Percentiles rank a stretch among this genome's conserved stretches.
phyloP scores from a whole-genome alignment of 2,113 vertebrate genomes.

The Aspidoscelis tigris region DNA sequence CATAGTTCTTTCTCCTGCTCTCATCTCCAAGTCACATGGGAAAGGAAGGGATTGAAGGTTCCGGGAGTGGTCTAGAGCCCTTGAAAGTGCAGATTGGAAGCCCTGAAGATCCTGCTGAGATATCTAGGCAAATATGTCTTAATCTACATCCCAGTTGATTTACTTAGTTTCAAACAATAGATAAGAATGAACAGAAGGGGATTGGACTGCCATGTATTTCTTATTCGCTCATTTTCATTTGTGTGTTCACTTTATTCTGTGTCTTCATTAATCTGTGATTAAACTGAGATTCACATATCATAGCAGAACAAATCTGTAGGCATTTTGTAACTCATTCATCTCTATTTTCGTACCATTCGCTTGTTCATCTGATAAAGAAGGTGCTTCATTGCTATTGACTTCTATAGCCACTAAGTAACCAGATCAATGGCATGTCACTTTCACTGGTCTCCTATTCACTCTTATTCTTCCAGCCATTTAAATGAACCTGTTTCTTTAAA shows the following conservation, averaged over 20 bases:
- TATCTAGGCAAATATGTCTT: too few species aligned
- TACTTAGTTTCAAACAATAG: too few species aligned
- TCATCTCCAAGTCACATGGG: too few species aligned
- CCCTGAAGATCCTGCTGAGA: too few species aligned
- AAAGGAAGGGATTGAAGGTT: too few species aligned
- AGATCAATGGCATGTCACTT: background rate
- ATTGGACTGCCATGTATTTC: too few species aligned
- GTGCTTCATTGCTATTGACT: background rate
- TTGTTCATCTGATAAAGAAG: background rate
- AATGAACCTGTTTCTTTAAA: background rate
- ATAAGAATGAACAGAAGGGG: too few species aligned
- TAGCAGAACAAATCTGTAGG: background rate
- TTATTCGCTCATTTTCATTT: background rate
- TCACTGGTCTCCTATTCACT: background rate
- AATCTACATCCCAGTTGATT: too few species aligned
- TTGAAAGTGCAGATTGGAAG: too few species aligned
- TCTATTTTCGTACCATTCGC: background rate
- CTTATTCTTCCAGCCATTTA: background rate
- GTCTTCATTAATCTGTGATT: too few species aligned
- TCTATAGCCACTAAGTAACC: background rate
- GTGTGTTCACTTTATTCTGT: background rate
- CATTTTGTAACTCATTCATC: background rate
- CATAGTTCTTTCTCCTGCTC: too few species aligned
- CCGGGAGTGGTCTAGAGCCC: too few species aligned
- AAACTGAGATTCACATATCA: background rate